Conservation (phyloP, 2,797 vertebrate species). For the Poeciliopsis turneri region DNA sequence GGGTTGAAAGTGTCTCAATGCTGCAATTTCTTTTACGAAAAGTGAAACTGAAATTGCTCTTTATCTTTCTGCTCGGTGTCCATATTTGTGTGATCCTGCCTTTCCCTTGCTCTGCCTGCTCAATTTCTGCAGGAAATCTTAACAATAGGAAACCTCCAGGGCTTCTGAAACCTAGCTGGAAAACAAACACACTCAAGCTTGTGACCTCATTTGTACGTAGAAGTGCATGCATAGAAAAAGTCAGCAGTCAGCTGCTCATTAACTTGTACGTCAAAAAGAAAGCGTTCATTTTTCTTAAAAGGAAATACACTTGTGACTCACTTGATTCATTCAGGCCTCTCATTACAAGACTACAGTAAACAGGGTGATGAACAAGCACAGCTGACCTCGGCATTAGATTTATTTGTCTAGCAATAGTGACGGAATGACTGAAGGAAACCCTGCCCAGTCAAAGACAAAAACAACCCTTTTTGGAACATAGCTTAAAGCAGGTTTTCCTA, state of each 20-base stretch:
- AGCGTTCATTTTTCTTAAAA: slow-evolving; percentile 27
- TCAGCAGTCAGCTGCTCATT: slow-evolving; percentile 16
- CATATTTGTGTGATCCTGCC: slow-evolving; percentile 62
- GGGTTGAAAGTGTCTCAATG: background rate
- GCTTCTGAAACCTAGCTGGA: slow-evolving; percentile 53
- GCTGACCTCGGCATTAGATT: slow-evolving; percentile 30
- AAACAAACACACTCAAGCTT: slow-evolving; percentile 27
- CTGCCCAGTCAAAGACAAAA: slow-evolving; percentile 9
- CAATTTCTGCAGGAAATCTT: slow-evolving; percentile 69
- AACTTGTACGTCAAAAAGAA: slow-evolving; percentile 16
- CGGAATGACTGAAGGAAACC: slow-evolving; percentile 5
- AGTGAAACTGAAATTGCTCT: slow-evolving; percentile 7
- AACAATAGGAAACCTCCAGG: slow-evolving; percentile 73
- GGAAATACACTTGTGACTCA: slow-evolving; percentile 17
- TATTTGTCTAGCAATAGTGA: slow-evolving; percentile 46
- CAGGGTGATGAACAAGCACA: slow-evolving; percentile 27
- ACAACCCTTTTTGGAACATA: background rate
- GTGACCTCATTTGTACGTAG: slow-evolving; percentile 14
- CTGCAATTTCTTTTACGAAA: background rate
- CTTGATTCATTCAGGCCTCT: slow-evolving; percentile 10
- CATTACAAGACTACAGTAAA: slow-evolving; percentile 9
- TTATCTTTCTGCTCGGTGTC: slow-evolving; percentile 32
- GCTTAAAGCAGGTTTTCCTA: background rate
- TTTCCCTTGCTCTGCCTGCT: slow-evolving; percentile 65
- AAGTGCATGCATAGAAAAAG: slow-evolving; percentile 13